Evolutionary conservation across 2,113 vertebrate genomes (phyloP).

Genomic region (Aleadryas rufinucha): DNA sequence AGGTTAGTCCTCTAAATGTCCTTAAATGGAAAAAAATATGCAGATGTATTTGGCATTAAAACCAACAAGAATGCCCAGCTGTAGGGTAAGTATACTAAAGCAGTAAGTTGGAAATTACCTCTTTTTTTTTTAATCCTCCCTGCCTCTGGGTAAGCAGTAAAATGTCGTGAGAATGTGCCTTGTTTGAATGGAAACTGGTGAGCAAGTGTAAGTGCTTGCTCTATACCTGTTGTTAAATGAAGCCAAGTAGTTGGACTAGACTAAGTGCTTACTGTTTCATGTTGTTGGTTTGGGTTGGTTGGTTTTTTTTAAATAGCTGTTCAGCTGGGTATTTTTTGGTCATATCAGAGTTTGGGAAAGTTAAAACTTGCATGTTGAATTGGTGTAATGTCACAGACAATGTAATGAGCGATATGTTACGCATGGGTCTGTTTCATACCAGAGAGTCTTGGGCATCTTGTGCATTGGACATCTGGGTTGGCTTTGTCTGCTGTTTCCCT

Average conservation of each 20-base stretch:
- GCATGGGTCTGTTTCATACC: neutral
- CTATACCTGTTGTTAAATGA: neutral
- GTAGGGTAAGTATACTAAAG: neutral
- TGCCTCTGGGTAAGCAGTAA: neutral
- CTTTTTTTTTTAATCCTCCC: neutral
- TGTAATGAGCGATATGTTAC: accelerated
- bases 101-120: neutral
- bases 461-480: neutral
- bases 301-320: neutral
- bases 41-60: neutral
- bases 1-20: neutral
- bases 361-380: neutral
- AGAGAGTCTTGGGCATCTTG: neutral
- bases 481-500: neutral
- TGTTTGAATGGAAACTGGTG: neutral
- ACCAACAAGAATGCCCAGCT: neutral
- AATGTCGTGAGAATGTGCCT: neutral
- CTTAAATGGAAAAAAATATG: neutral
- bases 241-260: neutral
- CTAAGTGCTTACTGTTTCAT: neutral
- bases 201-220: neutral
- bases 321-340: neutral
- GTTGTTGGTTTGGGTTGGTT: neutral
- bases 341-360: neutral
- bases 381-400: neutral